Conservation (phyloP, 2,113 vertebrate genomes). For the Pachypanchax playfairii region DNA sequence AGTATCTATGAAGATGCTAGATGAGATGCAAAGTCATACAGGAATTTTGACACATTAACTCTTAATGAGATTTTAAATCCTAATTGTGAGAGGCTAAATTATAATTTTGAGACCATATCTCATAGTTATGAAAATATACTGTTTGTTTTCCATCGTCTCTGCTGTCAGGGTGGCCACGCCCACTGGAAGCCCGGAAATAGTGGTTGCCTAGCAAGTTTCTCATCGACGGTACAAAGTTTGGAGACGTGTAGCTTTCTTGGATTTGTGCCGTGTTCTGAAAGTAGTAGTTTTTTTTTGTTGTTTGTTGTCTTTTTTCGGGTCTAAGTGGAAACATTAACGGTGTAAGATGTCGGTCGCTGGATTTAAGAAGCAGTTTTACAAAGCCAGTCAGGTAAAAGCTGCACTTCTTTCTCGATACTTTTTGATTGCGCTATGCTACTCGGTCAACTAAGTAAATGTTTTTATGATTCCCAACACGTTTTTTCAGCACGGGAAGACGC, state of each 20-base stretch:
- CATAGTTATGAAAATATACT: too few relatives aligned
- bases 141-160: too few relatives aligned
- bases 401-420: conserved; percentile 15
- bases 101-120: too few relatives aligned
- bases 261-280: not conserved
- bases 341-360: conserved; percentile 93
- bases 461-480: not conserved
- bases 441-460: not conserved
- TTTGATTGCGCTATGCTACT: conserved; percentile 10
- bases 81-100: too few relatives aligned
- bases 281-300: not conserved
- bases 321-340: conserved; percentile 11
- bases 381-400: conserved; percentile 90
- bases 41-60: too few relatives aligned
- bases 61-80: too few relatives aligned
- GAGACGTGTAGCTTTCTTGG: conserved; percentile 33
- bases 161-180: conserved; percentile 57
- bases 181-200: conserved; percentile 57
- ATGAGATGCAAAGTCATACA: too few relatives aligned
- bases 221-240: conserved; percentile 57
- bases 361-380: conserved; percentile 96
- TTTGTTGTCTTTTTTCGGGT: not conserved
- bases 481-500: not conserved
- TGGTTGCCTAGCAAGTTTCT: conserved; percentile 65
- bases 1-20: too few relatives aligned